Evolutionary conservation across 2,113 vertebrate genomes (phyloP).

Genomic region (Crotalus horridus): DNA sequence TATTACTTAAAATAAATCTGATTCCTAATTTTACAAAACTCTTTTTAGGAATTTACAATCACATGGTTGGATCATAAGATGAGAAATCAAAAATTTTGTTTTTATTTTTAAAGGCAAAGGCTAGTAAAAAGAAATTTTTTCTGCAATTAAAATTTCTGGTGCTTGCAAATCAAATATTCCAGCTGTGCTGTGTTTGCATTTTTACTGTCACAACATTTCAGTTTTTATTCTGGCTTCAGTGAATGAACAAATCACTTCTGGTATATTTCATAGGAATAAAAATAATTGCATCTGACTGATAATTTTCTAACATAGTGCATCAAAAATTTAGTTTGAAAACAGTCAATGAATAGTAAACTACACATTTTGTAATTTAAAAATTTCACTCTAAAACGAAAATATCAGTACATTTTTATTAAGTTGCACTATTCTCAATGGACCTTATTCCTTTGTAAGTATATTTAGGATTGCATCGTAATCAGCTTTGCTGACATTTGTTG

Average conservation of each 20-base stretch:
- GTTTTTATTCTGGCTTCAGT: not conserved
- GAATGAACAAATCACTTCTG: not conserved
- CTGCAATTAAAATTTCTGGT: not conserved
- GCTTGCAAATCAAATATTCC: not conserved
- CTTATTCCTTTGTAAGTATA: not conserved
- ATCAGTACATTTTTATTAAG: not conserved
- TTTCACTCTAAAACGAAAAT: not conserved
- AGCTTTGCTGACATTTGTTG: not conserved
- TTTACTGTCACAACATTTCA: not conserved
- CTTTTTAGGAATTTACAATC: not conserved
- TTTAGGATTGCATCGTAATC: not conserved
- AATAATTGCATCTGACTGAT: not conserved
- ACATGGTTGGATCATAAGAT: not conserved
- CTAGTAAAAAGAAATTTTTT: not conserved
- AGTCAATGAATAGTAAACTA: not conserved
- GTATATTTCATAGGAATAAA: not conserved
- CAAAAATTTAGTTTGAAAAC: not conserved
- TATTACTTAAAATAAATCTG: not conserved
- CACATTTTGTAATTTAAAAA: not conserved
- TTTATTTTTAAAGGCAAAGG: not conserved
- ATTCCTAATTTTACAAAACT: not conserved
- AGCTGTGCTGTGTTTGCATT: not conserved
- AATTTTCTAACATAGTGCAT: not conserved
- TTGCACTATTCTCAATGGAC: not conserved
- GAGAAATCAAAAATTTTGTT: not conserved